These are phyloP conservation scores for Solenodon paradoxus DNA, from an alignment of 2,113 vertebrate genomes.

Conservation along the genomic window DNA sequence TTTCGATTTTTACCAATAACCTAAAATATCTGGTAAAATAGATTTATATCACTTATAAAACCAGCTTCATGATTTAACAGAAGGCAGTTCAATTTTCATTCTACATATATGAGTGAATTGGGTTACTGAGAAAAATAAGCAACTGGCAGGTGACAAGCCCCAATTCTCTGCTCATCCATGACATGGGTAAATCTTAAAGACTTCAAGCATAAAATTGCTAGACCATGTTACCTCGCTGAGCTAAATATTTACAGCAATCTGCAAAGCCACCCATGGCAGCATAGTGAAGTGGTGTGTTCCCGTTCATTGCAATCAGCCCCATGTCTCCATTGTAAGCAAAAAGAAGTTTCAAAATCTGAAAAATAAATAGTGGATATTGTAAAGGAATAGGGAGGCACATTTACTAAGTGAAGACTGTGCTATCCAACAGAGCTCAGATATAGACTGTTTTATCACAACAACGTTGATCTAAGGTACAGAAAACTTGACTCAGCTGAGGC, in stretches of 20 bases:
- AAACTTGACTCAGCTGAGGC: not conserved
- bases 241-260: constrained; percentile 93
- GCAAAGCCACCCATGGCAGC: constrained; percentile 89
- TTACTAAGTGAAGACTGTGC: not conserved
- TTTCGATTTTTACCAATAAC: constrained; percentile 28
- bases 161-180: not conserved
- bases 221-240: constrained; percentile 91
- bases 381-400: not conserved
- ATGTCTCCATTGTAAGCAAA: constrained; percentile 89
- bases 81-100: not conserved
- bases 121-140: not conserved
- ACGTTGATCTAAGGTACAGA: not conserved
- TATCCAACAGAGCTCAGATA: not conserved
- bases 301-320: constrained; percentile 84
- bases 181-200: not conserved
- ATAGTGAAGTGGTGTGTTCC: constrained; percentile 91
- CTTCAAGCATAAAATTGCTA: not conserved
- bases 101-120: not conserved
- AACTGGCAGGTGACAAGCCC: not conserved
- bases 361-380: constrained; percentile 45
- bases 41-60: not conserved
- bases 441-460: not conserved
- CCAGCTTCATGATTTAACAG: not conserved
- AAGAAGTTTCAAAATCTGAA: constrained; percentile 83
- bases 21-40: not conserved